A percentile compares a stretch with the other conserved stretches of the same genome.
phyloP scores from a whole-genome alignment of 2,797 vertebrate genomes.

The Cryptoprocta ferox region DNA sequence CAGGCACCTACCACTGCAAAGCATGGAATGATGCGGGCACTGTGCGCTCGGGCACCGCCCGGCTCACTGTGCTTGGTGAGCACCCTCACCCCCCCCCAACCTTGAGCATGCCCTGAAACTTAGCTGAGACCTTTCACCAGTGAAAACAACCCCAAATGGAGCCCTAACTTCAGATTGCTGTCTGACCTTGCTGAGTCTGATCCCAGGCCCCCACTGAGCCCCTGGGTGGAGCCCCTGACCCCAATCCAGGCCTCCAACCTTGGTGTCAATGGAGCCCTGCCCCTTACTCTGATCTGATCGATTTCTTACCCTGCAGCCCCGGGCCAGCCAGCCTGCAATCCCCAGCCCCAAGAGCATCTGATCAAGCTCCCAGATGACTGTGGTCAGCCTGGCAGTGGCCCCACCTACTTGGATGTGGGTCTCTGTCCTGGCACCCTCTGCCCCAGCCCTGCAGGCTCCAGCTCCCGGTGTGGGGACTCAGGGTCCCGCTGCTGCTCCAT shows the following conservation, averaged over 20 bases:
- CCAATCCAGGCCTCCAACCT: neutral
- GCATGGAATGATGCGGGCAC: constrained; percentile 91
- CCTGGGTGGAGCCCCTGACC: neutral
- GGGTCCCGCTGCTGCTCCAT: constrained; percentile 91
- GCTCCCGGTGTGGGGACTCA: constrained; percentile 89
- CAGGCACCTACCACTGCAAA: constrained; percentile 95
- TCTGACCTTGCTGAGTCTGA: neutral
- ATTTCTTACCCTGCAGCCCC: constrained; percentile 85
- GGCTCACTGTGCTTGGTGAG: constrained; percentile 93
- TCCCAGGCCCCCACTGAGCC: neutral
- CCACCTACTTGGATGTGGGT: constrained; percentile 92
- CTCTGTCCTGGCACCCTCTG: constrained; percentile 91
- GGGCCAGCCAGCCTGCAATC: constrained; percentile 90
- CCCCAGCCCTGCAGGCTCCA: constrained; percentile 84
- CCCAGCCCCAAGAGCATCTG: constrained; percentile 89
- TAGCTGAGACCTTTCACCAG: neutral
- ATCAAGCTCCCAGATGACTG: constrained; percentile 94
- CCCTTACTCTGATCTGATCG: neutral
- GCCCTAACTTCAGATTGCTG: neutral
- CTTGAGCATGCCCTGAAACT: neutral
- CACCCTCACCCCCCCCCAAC: neutral
- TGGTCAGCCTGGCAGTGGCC: constrained; percentile 86
- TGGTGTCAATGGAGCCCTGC: neutral
- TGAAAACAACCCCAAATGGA: too few species aligned
- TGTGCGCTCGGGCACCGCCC: constrained; percentile 90